These are phyloP conservation scores for Halichoeres trimaculatus DNA, from an alignment of 2,113 vertebrate genomes.

Conservation along the genomic window DNA sequence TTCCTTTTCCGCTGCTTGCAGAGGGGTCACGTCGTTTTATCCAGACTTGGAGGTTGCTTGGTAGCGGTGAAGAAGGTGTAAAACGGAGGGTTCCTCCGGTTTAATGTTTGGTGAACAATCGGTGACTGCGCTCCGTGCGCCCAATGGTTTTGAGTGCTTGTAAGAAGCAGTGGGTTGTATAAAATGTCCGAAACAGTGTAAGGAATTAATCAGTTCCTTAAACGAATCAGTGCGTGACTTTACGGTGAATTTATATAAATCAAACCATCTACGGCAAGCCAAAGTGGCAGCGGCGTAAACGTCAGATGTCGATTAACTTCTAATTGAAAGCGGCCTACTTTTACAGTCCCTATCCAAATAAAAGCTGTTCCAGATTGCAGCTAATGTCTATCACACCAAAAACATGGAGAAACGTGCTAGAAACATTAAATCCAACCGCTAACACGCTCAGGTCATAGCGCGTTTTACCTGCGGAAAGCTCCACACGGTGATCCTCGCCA, in stretches of 20 bases:
- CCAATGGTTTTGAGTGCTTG: conserved; percentile 37
- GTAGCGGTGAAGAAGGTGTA: conserved; percentile 35
- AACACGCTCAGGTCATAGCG: conserved; percentile 59
- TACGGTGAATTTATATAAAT: conserved; percentile 79
- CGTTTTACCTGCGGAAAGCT: conserved; percentile 79
- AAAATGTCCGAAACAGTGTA: conserved; percentile 84
- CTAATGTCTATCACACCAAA: conserved; percentile 15
- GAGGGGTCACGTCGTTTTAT: conserved; percentile 39
- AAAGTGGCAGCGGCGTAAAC: conserved; percentile 55
- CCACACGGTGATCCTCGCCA: conserved; percentile 76
- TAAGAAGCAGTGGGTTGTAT: conserved; percentile 36
- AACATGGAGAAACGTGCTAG: conserved; percentile 7
- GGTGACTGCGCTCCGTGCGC: conserved; percentile 62
- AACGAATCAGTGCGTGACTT: conserved; percentile 84
- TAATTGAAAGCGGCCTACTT: conserved; percentile 49
- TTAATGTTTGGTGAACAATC: conserved; percentile 46
- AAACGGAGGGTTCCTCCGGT: conserved; percentile 47
- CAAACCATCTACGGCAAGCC: conserved; percentile 80
- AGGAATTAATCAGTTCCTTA: conserved; percentile 79
- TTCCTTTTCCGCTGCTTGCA: conserved; percentile 43
- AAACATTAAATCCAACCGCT: conserved; percentile 58
- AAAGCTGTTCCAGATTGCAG: conserved; percentile 18
- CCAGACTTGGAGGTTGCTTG: conserved; percentile 42
- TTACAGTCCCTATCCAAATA: conserved; percentile 14
- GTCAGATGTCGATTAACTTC: conserved; percentile 38